A percentile compares a stretch with the other conserved stretches of the same genome.
These are phyloP conservation scores for Folsomia manolachei DNA, from an alignment of 2,888 invertebrate genomes.

Conservation along the genomic window DNA sequence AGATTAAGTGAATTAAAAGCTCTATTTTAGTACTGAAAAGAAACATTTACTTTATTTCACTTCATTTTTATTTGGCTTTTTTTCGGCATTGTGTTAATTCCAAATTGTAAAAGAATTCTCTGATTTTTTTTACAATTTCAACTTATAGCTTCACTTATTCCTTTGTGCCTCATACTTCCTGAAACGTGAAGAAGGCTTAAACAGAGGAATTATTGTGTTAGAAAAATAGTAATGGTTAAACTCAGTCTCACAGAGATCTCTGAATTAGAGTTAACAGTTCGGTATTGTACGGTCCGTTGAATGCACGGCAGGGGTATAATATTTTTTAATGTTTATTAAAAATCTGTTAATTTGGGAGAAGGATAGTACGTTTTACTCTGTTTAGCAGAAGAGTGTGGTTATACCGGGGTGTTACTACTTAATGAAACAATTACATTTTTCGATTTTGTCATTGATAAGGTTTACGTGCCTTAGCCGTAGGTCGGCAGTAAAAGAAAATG, in stretches of 20 bases:
- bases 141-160: not conserved
- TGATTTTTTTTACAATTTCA: not conserved
- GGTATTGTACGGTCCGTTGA: not conserved
- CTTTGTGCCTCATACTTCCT: not conserved
- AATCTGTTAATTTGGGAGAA: not conserved
- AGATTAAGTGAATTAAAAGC: no score
- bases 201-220: not conserved
- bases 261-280: no score
- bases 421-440: no score
- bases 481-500: no score
- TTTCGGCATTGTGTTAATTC: no score
- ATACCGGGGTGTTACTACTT: no score
- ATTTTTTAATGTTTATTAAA: not conserved
- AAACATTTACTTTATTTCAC: not conserved
- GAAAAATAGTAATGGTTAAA: not conserved
- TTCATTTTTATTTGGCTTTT: no score
- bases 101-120: no score
- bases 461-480: no score
- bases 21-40: no score
- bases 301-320: not conserved
- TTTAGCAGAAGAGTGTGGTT: no score
- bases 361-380: not conserved
- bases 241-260: not conserved
- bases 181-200: not conserved
- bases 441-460: no score